These are phyloP conservation scores for Cephus spinipes DNA, from an alignment of 2,888 invertebrate species.

Conservation along the genomic window DNA sequence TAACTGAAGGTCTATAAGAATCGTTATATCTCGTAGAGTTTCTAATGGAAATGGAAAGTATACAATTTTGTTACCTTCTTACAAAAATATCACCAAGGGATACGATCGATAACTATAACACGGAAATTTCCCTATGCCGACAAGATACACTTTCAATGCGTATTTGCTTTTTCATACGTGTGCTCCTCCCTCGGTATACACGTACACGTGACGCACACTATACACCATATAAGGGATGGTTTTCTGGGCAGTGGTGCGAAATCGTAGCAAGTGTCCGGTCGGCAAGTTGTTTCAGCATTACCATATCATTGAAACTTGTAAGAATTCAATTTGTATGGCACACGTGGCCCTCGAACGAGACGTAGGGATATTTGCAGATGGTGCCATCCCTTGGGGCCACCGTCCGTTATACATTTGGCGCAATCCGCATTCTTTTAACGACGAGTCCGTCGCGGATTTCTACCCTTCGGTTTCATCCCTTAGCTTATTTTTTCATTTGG, in stretches of 20 bases:
- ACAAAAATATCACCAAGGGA: neutral
- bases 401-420: constrained; percentile 39
- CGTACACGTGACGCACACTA: neutral
- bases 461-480: neutral
- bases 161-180: neutral
- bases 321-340: constrained; percentile 51
- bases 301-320: constrained; percentile 51
- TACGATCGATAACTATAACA: neutral
- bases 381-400: constrained; percentile 42
- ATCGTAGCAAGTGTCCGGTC: constrained; percentile 44
- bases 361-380: constrained; percentile 50
- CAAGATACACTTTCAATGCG: neutral
- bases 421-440: constrained; percentile 1
- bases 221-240: neutral
- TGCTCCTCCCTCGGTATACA: neutral
- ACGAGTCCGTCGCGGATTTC: neutral
- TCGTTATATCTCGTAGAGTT: neutral
- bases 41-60: neutral
- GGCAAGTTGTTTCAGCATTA: constrained; percentile 47
- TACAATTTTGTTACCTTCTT: neutral
- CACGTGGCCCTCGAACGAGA: constrained; percentile 41
- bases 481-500: neutral
- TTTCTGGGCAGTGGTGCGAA: constrained; percentile 7
- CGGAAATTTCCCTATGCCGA: neutral
- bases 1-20: neutral